Conservation (phyloP, 2,797 vertebrate species). For the Cyclura pinguis region DNA sequence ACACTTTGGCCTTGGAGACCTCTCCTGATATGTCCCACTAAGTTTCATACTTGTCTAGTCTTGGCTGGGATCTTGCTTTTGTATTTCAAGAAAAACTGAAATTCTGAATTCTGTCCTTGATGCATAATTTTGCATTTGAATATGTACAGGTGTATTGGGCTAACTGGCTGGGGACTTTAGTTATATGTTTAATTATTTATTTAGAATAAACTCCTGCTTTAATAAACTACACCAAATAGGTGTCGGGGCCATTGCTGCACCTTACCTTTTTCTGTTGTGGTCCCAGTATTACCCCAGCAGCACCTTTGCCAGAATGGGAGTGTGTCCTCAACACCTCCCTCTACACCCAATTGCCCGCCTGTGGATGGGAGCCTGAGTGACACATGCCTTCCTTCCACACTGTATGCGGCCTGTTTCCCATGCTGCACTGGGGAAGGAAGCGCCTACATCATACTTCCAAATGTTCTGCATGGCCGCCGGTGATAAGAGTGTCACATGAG, state of each 20-base stretch:
- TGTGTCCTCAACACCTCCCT: too few species aligned
- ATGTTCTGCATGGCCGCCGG: too few species aligned
- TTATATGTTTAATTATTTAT: background rate
- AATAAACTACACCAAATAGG: background rate
- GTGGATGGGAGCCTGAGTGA: too few species aligned
- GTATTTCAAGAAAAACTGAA: background rate
- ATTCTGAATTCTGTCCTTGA: background rate
- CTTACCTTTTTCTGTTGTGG: too few species aligned
- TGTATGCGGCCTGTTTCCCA: too few species aligned
- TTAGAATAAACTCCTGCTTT: background rate
- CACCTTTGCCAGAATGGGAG: too few species aligned
- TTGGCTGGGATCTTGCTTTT: background rate
- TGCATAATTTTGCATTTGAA: background rate
- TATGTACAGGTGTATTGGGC: background rate
- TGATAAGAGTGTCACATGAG: too few species aligned
- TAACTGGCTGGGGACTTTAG: background rate
- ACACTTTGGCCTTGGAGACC: background rate
- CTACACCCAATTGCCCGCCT: too few species aligned
- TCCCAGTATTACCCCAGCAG: too few species aligned
- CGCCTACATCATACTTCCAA: too few species aligned
- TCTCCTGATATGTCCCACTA: background rate
- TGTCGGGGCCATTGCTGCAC: background rate
- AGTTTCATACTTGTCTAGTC: background rate
- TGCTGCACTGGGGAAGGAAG: too few species aligned
- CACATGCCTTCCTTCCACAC: too few species aligned